A percentile compares a stretch with the other conserved stretches of the same genome.
These are phyloP conservation scores for Dermolepida albohirtum DNA, from an alignment of 2,888 invertebrate genomes.

Conservation along the genomic window DNA sequence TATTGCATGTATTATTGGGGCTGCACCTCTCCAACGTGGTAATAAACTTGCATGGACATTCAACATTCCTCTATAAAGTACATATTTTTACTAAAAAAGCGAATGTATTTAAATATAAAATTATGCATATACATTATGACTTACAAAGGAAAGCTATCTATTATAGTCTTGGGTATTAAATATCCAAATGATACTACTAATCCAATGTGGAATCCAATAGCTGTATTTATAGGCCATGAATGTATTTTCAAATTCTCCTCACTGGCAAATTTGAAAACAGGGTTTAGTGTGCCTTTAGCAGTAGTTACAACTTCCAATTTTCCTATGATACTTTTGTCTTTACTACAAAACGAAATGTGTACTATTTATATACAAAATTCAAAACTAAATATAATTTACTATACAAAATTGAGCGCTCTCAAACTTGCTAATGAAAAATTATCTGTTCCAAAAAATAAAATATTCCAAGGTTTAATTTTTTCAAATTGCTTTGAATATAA, in stretches of 20 bases:
- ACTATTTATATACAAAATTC: background rate
- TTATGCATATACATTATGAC: conserved; percentile 58
- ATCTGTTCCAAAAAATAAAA: conserved; percentile 91
- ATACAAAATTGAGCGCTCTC: conserved; percentile 73
- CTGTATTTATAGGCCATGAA: conserved; percentile 73
- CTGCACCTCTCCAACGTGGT: conserved; percentile 93
- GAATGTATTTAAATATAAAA: conserved; percentile 34
- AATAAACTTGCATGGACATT: conserved; percentile 94
- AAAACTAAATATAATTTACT: conserved; percentile 66
- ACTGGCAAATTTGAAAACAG: conserved; percentile 77
- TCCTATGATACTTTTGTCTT: conserved; percentile 66
- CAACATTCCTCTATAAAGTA: conserved; percentile 81
- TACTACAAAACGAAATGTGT: conserved; percentile 56
- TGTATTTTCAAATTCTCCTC: conserved; percentile 71
- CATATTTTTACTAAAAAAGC: conserved; percentile 39
- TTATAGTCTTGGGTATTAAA: conserved; percentile 81
- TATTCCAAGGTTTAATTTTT: conserved; percentile 66
- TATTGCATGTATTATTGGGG: conserved; percentile 89
- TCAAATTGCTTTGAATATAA: conserved; percentile 15
- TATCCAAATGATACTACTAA: conserved; percentile 95
- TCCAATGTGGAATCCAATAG: conserved; percentile 81
- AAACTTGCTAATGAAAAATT: conserved; percentile 83
- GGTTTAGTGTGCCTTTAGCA: conserved; percentile 71
- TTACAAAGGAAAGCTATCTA: conserved; percentile 85
- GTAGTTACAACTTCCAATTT: conserved; percentile 80